Evolutionary conservation across 2,113 vertebrate genomes (phyloP).

Genomic region (Salvelinus alpinus): DNA sequence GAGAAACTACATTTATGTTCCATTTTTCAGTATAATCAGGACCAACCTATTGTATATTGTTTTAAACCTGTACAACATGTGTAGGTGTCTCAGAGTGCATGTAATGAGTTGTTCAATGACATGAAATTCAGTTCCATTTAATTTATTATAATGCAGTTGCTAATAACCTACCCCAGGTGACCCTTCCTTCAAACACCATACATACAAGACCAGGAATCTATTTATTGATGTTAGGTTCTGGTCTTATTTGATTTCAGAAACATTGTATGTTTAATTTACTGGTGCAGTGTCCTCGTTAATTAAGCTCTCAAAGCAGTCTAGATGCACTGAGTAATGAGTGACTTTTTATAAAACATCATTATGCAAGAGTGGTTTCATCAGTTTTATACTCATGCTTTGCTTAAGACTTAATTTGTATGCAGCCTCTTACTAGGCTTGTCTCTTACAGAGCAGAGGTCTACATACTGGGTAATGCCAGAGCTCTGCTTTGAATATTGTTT

Average conservation of each 20-base stretch:
- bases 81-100: not conserved
- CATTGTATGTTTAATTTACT: conserved; percentile 28
- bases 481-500: conserved; percentile 64
- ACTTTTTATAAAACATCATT: conserved; percentile 51
- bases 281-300: conserved; percentile 14
- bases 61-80: not conserved
- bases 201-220: not conserved
- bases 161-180: not conserved
- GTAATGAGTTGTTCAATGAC: not conserved
- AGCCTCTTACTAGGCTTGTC: conserved; percentile 48
- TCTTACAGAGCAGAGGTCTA: conserved; percentile 65
- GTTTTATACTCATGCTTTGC: conserved; percentile 40
- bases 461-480: conserved; percentile 51
- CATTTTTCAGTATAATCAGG: too few species aligned
- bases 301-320: conserved; percentile 35
- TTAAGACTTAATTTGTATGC: conserved; percentile 67
- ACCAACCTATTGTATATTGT: too few species aligned
- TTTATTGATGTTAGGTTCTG: not conserved
- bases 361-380: conserved; percentile 58
- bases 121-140: not conserved
- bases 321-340: conserved; percentile 26
- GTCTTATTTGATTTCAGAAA: conserved; percentile 31
- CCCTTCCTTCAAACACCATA: not conserved
- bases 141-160: not conserved
- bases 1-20: too few species aligned